Evolutionary conservation across 1,140 invertebrate species (phyloP), one percentile per base, ranked within the genome.

Genomic region (Camponotus vicinus): DNA sequence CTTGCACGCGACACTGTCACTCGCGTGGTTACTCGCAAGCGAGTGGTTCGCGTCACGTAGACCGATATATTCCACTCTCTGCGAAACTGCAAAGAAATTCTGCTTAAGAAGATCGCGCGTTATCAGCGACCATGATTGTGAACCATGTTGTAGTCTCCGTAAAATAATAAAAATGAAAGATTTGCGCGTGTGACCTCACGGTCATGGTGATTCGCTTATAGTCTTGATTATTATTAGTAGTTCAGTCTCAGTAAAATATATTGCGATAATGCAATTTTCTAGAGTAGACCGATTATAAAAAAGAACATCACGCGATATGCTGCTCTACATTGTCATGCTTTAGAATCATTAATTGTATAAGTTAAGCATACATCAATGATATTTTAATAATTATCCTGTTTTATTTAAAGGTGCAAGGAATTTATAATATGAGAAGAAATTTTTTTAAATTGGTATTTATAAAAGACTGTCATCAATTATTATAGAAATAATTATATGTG

Each of bases 101-200:
- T 4, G 40, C 52, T 11, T 15, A 18, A 79, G 49, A 57, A 40
- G 40, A 71, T 40, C 18, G 2, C 15, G 49, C 32, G 40, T 83
- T 83, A 83, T 83, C 79, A 55, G 37, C 67, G 27, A 59, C 15
- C 67, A 49, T 55, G 55, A 49, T 34, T 18, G 27, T 32, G 52
- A 37, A 8, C 27, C 27, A 27, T 4, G 40, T 63, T 15, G 37
- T 34, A 45, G 55, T 8, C 63, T 80, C 27, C 27, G 40, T 15
- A 37, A 82, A 73, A 45, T 73, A 42, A 71, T 42, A 71, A 49
- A 71, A 45, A 32, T 40, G 7, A 45, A 27, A 27, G 42, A 40
- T 6, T 27, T 13, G 37, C 13, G 13, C 21, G 15, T n/a, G 27
- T 15, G 55, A 83, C 32, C 8, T 61, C 40, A 42, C 9, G 55